These are phyloP conservation scores for Drosophila colorata DNA, from an alignment of 2,888 invertebrate genomes.

Conservation along the genomic window DNA sequence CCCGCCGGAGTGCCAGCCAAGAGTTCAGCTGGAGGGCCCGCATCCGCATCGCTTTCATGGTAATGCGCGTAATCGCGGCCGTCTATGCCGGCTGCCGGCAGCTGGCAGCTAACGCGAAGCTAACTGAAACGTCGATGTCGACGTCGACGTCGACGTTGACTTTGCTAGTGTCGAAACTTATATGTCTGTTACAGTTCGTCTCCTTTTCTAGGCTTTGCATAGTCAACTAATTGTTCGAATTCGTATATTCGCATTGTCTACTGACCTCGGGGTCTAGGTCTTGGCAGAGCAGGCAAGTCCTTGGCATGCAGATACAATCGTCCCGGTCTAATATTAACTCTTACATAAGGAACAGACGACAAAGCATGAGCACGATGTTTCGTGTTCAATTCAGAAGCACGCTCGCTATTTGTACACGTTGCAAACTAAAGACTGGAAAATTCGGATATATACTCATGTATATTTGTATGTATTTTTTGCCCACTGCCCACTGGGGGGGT, in stretches of 20 bases:
- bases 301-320: conserved; percentile 26
- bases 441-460: too few relatives aligned
- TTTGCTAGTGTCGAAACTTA: conserved; percentile 57
- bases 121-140: conserved; percentile 28
- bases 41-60: conserved; percentile 73
- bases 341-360: too few relatives aligned
- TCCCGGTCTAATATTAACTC: neutral
- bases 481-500: too few relatives aligned
- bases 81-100: neutral
- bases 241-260: conserved; percentile 10
- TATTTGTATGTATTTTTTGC: too few relatives aligned
- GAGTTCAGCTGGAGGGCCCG: conserved; percentile 68
- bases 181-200: conserved; percentile 73
- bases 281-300: conserved; percentile 50
- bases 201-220: conserved; percentile 63
- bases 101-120: conserved; percentile 31
- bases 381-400: too few relatives aligned
- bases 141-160: conserved; percentile 16
- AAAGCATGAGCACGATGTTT: too few relatives aligned
- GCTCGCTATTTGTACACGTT: too few relatives aligned
- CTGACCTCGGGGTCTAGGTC: neutral
- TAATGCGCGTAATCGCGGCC: conserved; percentile 53
- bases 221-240: conserved; percentile 32
- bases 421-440: too few relatives aligned
- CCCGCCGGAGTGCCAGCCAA: conserved; percentile 25